phyloP scores from a whole-genome alignment of 2,113 vertebrate genomes.

The human (Homo sapiens) region GRCh38 chr5:117895501-117896000 shows the following conservation, averaged over 20 bases:
- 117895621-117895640: background rate
- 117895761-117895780: background rate
- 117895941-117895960: background rate
- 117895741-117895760: background rate
- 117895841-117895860: background rate
- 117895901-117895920: background rate
- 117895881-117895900: background rate
- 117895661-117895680: background rate
- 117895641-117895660: background rate
- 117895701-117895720: background rate
- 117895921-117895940: background rate
- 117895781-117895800: background rate
- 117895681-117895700: background rate
- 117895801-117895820: background rate
- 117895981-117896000: background rate
- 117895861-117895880: background rate
- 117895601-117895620: background rate
- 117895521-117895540: background rate
- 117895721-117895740: background rate
- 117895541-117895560: background rate
- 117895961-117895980: too few relatives aligned
- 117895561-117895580: background rate
- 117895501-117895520: background rate
- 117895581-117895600: background rate
- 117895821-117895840: background rate